Base-by-base conservation (phyloP, 1,140 invertebrate species). In the Caenorhabditis inopinata region DNA sequence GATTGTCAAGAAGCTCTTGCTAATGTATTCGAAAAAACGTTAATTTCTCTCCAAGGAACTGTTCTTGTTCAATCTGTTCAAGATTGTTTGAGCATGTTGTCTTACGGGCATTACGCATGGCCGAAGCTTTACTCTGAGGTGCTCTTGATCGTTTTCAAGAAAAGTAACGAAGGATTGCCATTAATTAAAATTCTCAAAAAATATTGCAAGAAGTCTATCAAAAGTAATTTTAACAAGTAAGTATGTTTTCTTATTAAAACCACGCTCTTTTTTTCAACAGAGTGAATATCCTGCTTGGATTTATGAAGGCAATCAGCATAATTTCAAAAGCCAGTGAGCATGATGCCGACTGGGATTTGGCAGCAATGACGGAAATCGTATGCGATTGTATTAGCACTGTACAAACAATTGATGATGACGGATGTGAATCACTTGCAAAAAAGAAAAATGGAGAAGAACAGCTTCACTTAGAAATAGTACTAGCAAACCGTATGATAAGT, bases 81-180 rank as follows among this genome's bases (percentile, higher is more conserved):
- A 38, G 58, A 68, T 9, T 68, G 32, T 68, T 27, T 68, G 32
- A 68, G 58, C 23, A 68, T 68, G 32, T 27, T 68, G n/a, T 68
- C 58, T 9, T 21, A 68, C 21, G 58, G 58, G n/a, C 25, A n/a
- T 9, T 68, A 42, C 16, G 58, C 58, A 2, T 68, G 58, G 58
- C 32, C 58, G 16, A 68, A 68, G 32, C 32, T 68, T 9, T 3
- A n/a, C 1, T 38, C 16, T 21, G 12, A 29, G 23, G 21, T 68
- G 18, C 16, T 68, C n/a, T 9, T 68, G n/a, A 12, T 68, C 9
- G 9, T n/a, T 1, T 68, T 68, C 58, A 29, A 68, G n/a, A 68
- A 68, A 18, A n/a, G 16, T 16, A 68, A 68, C n/a, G n/a, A 38
- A 42, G 2, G 27, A 2, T 38, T 42, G 2, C 58, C 32, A 6